phyloP scores from a whole-genome alignment of 2,888 invertebrate genomes.

The Pheosia tremula region DNA sequence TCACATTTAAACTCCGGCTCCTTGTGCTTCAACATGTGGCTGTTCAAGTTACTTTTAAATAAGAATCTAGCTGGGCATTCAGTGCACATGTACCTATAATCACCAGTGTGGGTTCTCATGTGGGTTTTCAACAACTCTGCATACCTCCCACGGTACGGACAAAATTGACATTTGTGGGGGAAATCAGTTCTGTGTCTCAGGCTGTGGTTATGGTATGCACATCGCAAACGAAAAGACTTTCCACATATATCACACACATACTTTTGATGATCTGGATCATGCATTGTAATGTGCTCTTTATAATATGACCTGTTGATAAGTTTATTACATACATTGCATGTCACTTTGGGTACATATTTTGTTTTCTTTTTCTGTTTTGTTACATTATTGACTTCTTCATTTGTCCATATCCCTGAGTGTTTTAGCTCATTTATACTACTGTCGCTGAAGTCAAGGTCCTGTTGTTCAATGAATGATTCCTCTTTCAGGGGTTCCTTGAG shows the following conservation, averaged over 20 bases:
- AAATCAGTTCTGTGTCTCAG: conserved; percentile 59
- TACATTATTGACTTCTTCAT: conserved; percentile 18
- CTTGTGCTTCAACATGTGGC: conserved; percentile 60
- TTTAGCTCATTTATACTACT: conserved; percentile 32
- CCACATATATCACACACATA: conserved; percentile 68
- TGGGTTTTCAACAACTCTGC: conserved; percentile 58
- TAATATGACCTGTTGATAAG: conserved; percentile 57
- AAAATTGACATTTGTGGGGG: conserved; percentile 59
- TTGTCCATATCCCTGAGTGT: conserved; percentile 29
- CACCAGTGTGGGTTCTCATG: conserved; percentile 60
- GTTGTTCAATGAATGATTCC: conserved; percentile 26
- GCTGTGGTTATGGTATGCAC: conserved; percentile 62
- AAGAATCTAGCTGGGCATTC: conserved; percentile 64
- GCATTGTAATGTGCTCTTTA: conserved; percentile 62
- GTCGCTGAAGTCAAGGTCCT: conserved; percentile 40
- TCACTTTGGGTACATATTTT: conserved; percentile 47
- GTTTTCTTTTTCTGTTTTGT: conserved; percentile 37
- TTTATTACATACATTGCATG: conserved; percentile 57
- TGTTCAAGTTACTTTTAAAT: conserved; percentile 65
- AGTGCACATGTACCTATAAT: conserved; percentile 64
- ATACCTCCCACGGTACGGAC: conserved; percentile 59
- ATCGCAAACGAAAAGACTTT: conserved; percentile 58
- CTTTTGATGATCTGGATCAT: conserved; percentile 60
- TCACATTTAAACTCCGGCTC: conserved; percentile 62
- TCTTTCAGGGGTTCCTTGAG: conserved; percentile 49